Conservation (phyloP, 2,888 invertebrate genomes). For the Lydus trimaculatus region DNA sequence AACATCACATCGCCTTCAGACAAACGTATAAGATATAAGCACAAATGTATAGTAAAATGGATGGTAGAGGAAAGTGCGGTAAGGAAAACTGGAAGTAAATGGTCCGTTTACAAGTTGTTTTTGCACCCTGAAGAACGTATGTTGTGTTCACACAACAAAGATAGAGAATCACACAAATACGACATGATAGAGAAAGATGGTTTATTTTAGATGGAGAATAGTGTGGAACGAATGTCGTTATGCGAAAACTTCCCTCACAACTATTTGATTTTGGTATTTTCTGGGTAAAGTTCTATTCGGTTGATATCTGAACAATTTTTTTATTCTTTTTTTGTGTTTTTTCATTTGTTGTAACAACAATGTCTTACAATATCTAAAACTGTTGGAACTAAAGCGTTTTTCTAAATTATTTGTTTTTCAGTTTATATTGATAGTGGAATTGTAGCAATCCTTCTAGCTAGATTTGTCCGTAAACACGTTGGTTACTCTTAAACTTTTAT, state of each 20-base stretch:
- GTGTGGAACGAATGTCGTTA: constrained; percentile 45
- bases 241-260: constrained; percentile 46
- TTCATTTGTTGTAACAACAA: background rate
- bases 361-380: background rate
- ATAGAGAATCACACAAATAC: constrained; percentile 35
- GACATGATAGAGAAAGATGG: constrained; percentile 31
- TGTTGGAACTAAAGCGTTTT: background rate
- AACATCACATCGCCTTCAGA: background rate
- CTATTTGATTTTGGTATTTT: constrained; percentile 46
- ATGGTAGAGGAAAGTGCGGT: constrained; percentile 35
- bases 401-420: no score
- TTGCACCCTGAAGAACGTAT: constrained; percentile 45
- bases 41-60: background rate
- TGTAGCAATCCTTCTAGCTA: no score
- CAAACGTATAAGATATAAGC: background rate
- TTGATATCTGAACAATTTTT: constrained; percentile 33
- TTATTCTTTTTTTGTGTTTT: background rate
- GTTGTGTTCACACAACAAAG: constrained; percentile 41
- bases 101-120: constrained; percentile 52
- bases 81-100: constrained; percentile 45
- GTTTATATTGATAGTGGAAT: no score
- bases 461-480: background rate
- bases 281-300: constrained; percentile 37
- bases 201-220: constrained; percentile 26
- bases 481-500: background rate